These are phyloP conservation scores for Polymixis lichenea DNA, from an alignment of 2,888 invertebrate species.

Conservation along the genomic window DNA sequence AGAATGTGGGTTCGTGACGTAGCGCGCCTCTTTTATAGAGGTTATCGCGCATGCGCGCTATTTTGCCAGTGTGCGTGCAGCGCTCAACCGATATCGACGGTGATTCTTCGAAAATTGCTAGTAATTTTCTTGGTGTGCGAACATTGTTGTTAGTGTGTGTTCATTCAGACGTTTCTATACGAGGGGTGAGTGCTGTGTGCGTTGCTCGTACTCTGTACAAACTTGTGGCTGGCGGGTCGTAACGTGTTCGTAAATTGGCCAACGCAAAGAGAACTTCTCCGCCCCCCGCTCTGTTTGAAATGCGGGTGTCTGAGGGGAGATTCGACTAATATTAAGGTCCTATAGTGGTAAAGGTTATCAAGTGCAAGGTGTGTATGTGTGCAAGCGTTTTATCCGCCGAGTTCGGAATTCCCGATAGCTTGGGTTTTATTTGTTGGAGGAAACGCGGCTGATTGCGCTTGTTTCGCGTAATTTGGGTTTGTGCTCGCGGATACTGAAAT, in stretches of 20 bases:
- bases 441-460: constrained; percentile 66
- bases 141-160: constrained; percentile 68
- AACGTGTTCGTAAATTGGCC: constrained; percentile 75
- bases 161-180: constrained; percentile 60
- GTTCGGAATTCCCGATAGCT: constrained; percentile 76
- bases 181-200: constrained; percentile 70
- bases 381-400: constrained; percentile 70
- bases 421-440: constrained; percentile 78
- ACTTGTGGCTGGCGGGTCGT: constrained; percentile 70
- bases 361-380: constrained; percentile 58
- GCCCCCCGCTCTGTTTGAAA: constrained; percentile 62
- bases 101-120: constrained; percentile 83
- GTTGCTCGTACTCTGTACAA: constrained; percentile 64
- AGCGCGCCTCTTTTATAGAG: constrained; percentile 71
- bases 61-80: constrained; percentile 79
- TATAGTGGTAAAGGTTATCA: constrained; percentile 59
- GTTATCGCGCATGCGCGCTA: constrained; percentile 71
- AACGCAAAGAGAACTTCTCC: constrained; percentile 63
- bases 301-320: constrained; percentile 67
- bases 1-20: constrained; percentile 76
- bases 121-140: constrained; percentile 71
- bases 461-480: constrained; percentile 68
- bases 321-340: constrained; percentile 52
- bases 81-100: constrained; percentile 74
- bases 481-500: constrained; percentile 62